A percentile compares a stretch with the other conserved stretches of the same genome.
phyloP scores from a whole-genome alignment of 2,797 vertebrate genomes.

The Centroberyx gerrardi region DNA sequence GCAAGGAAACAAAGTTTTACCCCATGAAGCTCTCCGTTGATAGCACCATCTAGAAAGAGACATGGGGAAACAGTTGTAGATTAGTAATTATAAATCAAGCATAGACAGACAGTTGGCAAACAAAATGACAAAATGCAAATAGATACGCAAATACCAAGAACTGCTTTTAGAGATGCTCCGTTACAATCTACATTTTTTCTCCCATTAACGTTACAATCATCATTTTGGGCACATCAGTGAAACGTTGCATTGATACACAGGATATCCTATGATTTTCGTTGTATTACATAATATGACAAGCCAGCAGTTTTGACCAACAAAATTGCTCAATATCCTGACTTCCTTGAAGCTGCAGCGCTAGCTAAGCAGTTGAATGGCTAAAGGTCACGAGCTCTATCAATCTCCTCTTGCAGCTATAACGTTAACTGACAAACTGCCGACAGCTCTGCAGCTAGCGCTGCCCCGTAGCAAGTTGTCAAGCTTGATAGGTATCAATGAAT shows the following conservation, averaged over 20 bases:
- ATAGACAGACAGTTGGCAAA: neutral
- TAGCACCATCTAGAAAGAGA: slow-evolving; percentile 85
- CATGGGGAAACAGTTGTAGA: neutral
- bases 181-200: too few relatives aligned
- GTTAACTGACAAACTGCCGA: neutral
- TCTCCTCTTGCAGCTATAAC: slow-evolving; percentile 19
- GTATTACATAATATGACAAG: slow-evolving; percentile 18
- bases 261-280: neutral
- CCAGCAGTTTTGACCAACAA: slow-evolving; percentile 58
- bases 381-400: slow-evolving; percentile 56
- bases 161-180: too few relatives aligned
- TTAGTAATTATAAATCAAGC: slow-evolving; percentile 30
- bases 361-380: slow-evolving; percentile 37
- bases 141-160: neutral
- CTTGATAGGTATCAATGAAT: slow-evolving; percentile 39
- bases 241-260: neutral
- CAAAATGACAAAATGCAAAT: neutral
- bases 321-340: slow-evolving; percentile 27
- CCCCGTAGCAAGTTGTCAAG: neutral
- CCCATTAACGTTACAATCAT: too few relatives aligned
- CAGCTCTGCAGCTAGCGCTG: neutral
- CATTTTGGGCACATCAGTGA: neutral
- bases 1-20: slow-evolving; percentile 77
- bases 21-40: slow-evolving; percentile 93
- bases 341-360: slow-evolving; percentile 24